phyloP scores from a whole-genome alignment of 1,140 invertebrate genomes.

The Ptiloglossa arizonensis region DNA sequence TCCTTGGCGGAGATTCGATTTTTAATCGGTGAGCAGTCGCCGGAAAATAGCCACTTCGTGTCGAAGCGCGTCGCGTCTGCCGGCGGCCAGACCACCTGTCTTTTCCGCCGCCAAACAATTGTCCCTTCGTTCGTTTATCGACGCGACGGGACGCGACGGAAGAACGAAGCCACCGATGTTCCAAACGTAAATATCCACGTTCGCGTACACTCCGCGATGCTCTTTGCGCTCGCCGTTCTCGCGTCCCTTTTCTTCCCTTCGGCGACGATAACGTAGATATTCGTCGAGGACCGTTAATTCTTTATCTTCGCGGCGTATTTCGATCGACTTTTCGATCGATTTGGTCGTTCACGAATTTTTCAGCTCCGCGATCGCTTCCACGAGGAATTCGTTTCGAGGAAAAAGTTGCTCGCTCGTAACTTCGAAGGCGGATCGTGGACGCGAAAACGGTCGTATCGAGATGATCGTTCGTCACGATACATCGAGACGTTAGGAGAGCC shows the following conservation, averaged over 20 bases:
- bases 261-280: too few relatives aligned
- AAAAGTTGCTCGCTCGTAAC: too few relatives aligned
- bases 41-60: slow-evolving; percentile 81
- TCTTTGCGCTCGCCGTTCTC: background rate
- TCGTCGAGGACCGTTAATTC: too few relatives aligned
- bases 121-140: slow-evolving; percentile 41
- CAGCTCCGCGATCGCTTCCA: too few relatives aligned
- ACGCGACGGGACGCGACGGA: slow-evolving; percentile 9
- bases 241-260: background rate
- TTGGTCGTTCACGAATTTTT: too few relatives aligned
- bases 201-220: background rate
- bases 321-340: too few relatives aligned
- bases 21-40: slow-evolving; percentile 81
- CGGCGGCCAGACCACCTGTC: slow-evolving; percentile 72
- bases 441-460: background rate
- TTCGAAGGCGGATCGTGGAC: too few relatives aligned
- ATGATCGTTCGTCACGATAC: background rate
- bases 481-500: too few relatives aligned
- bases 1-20: slow-evolving; percentile 74
- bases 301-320: too few relatives aligned
- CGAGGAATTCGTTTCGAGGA: too few relatives aligned
- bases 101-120: slow-evolving; percentile 40
- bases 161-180: slow-evolving; percentile 14
- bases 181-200: slow-evolving; percentile 14
- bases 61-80: slow-evolving; percentile 71